A percentile compares a stretch with the other conserved stretches of the same genome.
phyloP scores from a whole-genome alignment of 2,888 invertebrate genomes.

The Dicyrtomina minuta region DNA sequence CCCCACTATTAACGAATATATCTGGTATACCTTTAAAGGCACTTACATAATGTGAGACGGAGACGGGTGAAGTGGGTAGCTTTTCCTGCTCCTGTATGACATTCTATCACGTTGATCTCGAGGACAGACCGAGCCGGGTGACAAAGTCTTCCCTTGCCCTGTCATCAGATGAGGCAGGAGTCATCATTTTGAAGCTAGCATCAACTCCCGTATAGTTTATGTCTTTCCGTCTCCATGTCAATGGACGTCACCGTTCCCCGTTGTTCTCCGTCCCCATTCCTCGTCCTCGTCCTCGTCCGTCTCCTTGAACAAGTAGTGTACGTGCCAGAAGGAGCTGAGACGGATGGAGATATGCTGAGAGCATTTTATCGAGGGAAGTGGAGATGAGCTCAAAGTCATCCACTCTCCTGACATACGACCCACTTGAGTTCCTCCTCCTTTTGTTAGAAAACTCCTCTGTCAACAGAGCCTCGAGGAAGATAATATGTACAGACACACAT shows the following conservation, averaged over 20 bases:
- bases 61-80: constrained; percentile 33
- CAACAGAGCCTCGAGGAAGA: constrained; percentile 35
- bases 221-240: too few species aligned
- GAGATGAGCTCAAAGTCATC: constrained; percentile 18
- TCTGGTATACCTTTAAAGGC: too few species aligned
- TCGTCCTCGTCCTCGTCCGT: neutral
- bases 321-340: constrained; percentile 6
- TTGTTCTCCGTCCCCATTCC: neutral
- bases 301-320: neutral
- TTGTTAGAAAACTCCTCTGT: constrained; percentile 37
- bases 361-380: constrained; percentile 11
- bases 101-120: constrained; percentile 43
- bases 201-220: too few species aligned
- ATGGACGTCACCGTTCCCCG: too few species aligned
- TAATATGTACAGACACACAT: too few species aligned
- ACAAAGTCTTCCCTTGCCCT: constrained; percentile 19
- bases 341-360: constrained; percentile 1
- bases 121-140: constrained; percentile 21
- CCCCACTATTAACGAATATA: too few species aligned
- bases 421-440: constrained; percentile 40
- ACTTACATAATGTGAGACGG: too few species aligned
- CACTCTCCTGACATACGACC: constrained; percentile 33
- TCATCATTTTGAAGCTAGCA: neutral
- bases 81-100: too few species aligned
- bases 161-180: constrained; percentile 10